Evolutionary conservation across 2,888 invertebrate species (phyloP).

Genomic region (Cephus pulcher): DNA sequence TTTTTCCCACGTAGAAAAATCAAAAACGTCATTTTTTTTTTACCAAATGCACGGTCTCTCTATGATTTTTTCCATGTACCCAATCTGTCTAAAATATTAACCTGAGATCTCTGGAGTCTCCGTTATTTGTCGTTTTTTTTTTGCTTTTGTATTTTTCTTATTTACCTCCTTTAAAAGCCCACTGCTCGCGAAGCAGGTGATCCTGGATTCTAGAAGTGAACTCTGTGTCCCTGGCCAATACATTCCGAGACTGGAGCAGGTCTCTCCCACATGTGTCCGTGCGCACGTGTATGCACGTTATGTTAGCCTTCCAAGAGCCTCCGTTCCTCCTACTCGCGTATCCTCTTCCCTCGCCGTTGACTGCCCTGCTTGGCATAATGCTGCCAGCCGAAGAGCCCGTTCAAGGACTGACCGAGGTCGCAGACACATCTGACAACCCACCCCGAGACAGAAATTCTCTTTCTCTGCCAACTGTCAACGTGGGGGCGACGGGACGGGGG

Average conservation of each 20-base stretch:
- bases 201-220: background rate
- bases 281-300: background rate
- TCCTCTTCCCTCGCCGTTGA: constrained; percentile 15
- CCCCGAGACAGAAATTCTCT: constrained; percentile 25
- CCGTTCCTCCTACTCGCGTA: constrained; percentile 17
- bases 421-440: constrained; percentile 41
- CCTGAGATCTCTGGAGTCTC: no score
- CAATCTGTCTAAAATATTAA: background rate
- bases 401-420: constrained; percentile 55
- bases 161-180: background rate
- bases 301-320: constrained; percentile 34
- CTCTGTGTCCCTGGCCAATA: constrained; percentile 21
- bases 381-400: constrained; percentile 31
- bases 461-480: constrained; percentile 2
- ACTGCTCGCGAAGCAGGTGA: background rate
- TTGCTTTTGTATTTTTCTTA: background rate
- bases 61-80: background rate
- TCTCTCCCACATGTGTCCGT: background rate
- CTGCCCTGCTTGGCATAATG: constrained; percentile 8
- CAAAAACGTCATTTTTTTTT: background rate
- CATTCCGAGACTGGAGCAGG: constrained; percentile 53
- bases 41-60: background rate
- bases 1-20: background rate
- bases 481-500: background rate
- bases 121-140: background rate